These are phyloP conservation scores for Holacanthella duospinosa DNA, from an alignment of 2,888 invertebrate genomes.

Conservation along the genomic window DNA sequence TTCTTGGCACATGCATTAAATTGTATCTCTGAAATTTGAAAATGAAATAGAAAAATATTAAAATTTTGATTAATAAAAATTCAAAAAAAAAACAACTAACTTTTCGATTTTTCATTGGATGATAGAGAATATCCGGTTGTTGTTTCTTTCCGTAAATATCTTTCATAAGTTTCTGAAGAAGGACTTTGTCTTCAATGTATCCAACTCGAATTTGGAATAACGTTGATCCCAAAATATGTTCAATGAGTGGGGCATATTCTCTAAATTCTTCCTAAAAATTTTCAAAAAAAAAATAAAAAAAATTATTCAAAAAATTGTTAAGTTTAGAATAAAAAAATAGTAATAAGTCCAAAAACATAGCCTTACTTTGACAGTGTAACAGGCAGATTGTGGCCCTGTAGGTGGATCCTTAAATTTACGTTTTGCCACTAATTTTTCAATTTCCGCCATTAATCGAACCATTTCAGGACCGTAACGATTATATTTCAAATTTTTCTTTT, in stretches of 20 bases:
- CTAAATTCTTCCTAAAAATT: constrained; percentile 8
- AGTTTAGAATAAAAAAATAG: neutral
- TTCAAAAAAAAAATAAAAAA: constrained; percentile 6
- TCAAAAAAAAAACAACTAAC: neutral
- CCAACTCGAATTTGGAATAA: constrained; percentile 9
- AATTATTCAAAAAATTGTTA: neutral
- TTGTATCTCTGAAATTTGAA: constrained; percentile 2
- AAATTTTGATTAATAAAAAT: neutral
- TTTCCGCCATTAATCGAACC: constrained; percentile 9
- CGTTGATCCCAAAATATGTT: constrained; percentile 6
- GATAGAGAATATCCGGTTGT: neutral
- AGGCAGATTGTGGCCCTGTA: constrained; percentile 12
- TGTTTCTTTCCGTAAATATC: constrained; percentile 1
- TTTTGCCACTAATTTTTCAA: constrained; percentile 1
- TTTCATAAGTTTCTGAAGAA: constrained; percentile 8
- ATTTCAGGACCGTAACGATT: constrained; percentile 13
- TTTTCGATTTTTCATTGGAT: neutral
- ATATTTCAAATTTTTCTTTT: constrained; percentile 6
- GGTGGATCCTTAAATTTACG: constrained; percentile 8
- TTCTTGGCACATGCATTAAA: neutral
- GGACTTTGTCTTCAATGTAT: constrained; percentile 7
- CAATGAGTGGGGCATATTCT: constrained; percentile 12
- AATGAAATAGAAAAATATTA: neutral
- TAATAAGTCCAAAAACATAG: neutral
- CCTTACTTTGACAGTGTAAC: constrained; percentile 16